phyloP scores from a whole-genome alignment of 2,888 invertebrate species.

The Nomada ruficornis region DNA sequence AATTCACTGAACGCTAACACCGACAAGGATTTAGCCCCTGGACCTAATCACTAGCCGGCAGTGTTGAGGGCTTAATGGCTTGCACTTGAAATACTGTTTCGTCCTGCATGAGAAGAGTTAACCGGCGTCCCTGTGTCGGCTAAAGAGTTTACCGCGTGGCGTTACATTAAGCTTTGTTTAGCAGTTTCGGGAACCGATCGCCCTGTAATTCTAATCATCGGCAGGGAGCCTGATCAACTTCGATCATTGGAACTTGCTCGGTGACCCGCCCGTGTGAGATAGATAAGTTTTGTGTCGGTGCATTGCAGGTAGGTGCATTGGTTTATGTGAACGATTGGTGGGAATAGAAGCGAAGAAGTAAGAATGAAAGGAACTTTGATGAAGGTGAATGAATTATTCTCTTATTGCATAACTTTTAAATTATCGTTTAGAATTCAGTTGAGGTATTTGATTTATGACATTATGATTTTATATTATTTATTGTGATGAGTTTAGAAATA shows the following conservation, averaged over 20 bases:
- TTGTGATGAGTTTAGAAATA: too few relatives aligned
- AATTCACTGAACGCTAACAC: constrained; percentile 59
- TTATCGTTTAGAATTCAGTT: too few relatives aligned
- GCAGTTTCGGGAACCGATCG: constrained; percentile 25
- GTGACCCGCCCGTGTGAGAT: neutral
- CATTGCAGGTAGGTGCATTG: neutral
- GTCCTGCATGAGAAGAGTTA: constrained; percentile 49
- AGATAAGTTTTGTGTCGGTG: neutral
- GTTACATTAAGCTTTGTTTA: constrained; percentile 44
- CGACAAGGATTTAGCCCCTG: constrained; percentile 63
- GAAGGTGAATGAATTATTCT: too few relatives aligned
- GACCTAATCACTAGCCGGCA: constrained; percentile 64
- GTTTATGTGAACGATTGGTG: neutral
- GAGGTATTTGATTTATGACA: too few relatives aligned
- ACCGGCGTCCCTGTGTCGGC: constrained; percentile 26
- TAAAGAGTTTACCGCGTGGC: constrained; percentile 49
- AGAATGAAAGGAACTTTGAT: neutral
- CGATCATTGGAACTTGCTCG: neutral
- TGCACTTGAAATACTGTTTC: constrained; percentile 60
- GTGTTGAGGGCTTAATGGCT: constrained; percentile 59
- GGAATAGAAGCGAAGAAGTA: neutral
- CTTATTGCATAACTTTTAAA: too few relatives aligned
- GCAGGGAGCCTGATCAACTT: neutral
- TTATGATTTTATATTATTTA: too few relatives aligned
- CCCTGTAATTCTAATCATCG: constrained; percentile 40